These are phyloP conservation scores for Drosophila diplacantha DNA, from an alignment of 2,888 invertebrate species.

Conservation along the genomic window DNA sequence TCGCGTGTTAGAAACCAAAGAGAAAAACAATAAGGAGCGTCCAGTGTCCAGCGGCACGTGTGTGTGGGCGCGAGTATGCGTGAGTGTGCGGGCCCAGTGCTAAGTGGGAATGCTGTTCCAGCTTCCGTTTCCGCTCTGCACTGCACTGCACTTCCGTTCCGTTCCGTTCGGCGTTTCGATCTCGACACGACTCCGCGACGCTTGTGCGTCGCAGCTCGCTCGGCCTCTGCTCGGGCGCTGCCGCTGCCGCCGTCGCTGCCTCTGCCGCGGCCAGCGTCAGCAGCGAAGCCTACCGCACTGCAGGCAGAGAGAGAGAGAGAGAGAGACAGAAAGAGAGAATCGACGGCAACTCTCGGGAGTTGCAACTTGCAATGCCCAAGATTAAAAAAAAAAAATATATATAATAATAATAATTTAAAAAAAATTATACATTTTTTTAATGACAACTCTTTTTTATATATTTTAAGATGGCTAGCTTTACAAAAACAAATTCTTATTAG, in stretches of 20 bases:
- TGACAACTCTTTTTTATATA: neutral
- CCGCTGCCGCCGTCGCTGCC: conserved; percentile 10
- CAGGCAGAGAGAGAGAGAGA: conserved; percentile 15
- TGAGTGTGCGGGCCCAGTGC: conserved; percentile 34
- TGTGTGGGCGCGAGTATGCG: conserved; percentile 14
- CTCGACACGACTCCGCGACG: conserved; percentile 64
- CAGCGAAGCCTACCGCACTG: conserved; percentile 6
- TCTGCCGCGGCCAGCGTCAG: conserved; percentile 6
- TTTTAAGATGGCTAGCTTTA: neutral
- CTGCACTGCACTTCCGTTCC: conserved; percentile 65
- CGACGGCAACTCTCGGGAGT: conserved; percentile 11
- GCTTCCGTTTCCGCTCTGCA: conserved; percentile 67
- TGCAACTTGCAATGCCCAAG: conserved; percentile 28
- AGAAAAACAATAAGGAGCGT: conserved; percentile 13
- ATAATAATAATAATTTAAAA: neutral
- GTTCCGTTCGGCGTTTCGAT: conserved; percentile 60
- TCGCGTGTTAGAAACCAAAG: neutral
- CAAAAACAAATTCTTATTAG: no score
- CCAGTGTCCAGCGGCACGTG: conserved; percentile 15
- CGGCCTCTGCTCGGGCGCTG: conserved; percentile 15
- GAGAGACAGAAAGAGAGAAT: conserved; percentile 6
- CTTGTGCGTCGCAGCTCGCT: conserved; percentile 19
- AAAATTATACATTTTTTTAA: neutral
- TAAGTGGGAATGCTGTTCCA: conserved; percentile 48
- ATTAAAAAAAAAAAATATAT: neutral